Percentiles rank a stretch among this genome's conserved stretches.
Evolutionary conservation across 2,113 vertebrate genomes (phyloP).

Genomic region (rat (Rattus norvegicus)): GRCr8 NC_086035.1:48991501-48992000

Average conservation of each 20-base stretch:
- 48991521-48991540: neutral
- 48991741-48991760: neutral
- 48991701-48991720: neutral
- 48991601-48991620: neutral
- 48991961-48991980: constrained; percentile 12
- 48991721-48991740: neutral
- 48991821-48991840: neutral
- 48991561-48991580: neutral
- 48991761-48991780: neutral
- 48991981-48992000: constrained; percentile 3
- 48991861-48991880: neutral
- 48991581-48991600: neutral
- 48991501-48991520: neutral
- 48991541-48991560: neutral
- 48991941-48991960: neutral
- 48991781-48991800: neutral
- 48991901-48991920: neutral
- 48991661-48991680: neutral
- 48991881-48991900: neutral
- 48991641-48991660: neutral
- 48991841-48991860: neutral
- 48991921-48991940: neutral
- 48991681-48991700: neutral
- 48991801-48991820: neutral
- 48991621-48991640: neutral